Evolutionary conservation across 2,888 invertebrate genomes (phyloP).

Genomic region (Apotomis capreana): DNA sequence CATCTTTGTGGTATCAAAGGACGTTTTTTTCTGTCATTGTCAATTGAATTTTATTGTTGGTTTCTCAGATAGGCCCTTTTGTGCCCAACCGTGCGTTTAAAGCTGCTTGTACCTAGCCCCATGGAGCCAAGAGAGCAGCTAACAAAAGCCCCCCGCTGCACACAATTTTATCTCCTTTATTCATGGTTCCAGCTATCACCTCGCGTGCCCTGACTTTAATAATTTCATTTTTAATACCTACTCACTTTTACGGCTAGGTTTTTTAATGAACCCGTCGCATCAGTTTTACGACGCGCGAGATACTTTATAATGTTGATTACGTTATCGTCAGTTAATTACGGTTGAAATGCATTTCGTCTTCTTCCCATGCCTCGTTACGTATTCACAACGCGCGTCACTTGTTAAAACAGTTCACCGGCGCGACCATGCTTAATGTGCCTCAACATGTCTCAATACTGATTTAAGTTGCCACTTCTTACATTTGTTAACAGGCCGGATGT

Average conservation of each 20-base stretch:
- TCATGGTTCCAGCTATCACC: slow-evolving; percentile 54
- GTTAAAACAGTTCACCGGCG: slow-evolving; percentile 70
- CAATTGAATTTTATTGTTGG: slow-evolving; percentile 83
- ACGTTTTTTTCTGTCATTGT: slow-evolving; percentile 72
- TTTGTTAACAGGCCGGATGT: slow-evolving; percentile 13
- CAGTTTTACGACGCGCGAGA: slow-evolving; percentile 51
- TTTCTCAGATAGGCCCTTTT: slow-evolving; percentile 80
- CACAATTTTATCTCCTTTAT: slow-evolving; percentile 75
- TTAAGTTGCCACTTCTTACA: slow-evolving; percentile 48
- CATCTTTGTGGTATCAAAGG: slow-evolving; percentile 72
- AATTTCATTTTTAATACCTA: slow-evolving; percentile 29
- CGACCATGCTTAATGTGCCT: slow-evolving; percentile 60
- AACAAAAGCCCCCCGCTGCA: slow-evolving; percentile 77
- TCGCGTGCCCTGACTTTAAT: slow-evolving; percentile 39
- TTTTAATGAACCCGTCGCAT: slow-evolving; percentile 38
- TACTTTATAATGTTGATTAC: slow-evolving; percentile 55
- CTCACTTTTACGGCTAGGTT: slow-evolving; percentile 23
- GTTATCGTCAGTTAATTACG: slow-evolving; percentile 58
- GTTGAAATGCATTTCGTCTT: slow-evolving; percentile 28
- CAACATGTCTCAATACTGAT: slow-evolving; percentile 55
- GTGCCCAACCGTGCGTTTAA: slow-evolving; percentile 80
- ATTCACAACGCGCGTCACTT: slow-evolving; percentile 68
- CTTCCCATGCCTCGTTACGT: slow-evolving; percentile 60
- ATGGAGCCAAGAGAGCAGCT: slow-evolving; percentile 70
- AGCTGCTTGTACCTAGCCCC: slow-evolving; percentile 71